A percentile compares a stretch with the other conserved stretches of the same genome.
Conservation (phyloP, 35 echinoderm and acorn worm species). For the Heliocidaris tuberculata region DNA sequence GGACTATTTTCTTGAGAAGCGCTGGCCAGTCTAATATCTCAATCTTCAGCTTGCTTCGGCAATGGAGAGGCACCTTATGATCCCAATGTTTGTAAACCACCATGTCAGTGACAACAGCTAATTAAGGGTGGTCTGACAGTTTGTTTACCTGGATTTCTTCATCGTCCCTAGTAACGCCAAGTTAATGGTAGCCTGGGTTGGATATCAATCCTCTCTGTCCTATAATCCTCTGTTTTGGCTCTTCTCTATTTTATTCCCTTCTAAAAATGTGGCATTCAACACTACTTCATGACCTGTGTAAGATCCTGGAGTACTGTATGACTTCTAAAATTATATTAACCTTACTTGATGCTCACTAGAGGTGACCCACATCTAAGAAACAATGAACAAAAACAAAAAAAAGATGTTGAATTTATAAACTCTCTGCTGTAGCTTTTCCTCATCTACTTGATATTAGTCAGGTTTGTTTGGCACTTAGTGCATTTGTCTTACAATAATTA, state of each 20-base stretch:
- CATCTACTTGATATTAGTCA: too few species aligned
- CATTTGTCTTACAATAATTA: too few species aligned
- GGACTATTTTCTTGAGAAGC: not conserved
- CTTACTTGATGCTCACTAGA: too few species aligned
- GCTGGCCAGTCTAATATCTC: not conserved
- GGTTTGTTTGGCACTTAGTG: too few species aligned
- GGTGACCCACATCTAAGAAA: too few species aligned
- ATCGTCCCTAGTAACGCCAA: not conserved
- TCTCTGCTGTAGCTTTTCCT: too few species aligned
- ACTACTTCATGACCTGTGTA: not conserved
- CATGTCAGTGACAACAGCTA: not conserved
- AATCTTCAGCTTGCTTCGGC: not conserved
- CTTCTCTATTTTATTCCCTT: not conserved
- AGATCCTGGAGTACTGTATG: not conserved
- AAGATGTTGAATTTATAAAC: too few species aligned
- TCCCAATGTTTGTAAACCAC: not conserved
- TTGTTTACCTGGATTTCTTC: not conserved
- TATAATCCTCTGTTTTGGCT: not conserved
- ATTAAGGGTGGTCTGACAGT: not conserved
- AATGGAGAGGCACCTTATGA: not conserved
- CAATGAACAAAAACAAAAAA: too few species aligned
- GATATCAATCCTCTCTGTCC: not conserved
- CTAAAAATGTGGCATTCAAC: not conserved
- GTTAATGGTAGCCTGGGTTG: not conserved
- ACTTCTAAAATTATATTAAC: too few species aligned